Base-by-base conservation (phyloP, 64 coral and sea anemone species). In the Pocillopora verrucosa region DNA sequence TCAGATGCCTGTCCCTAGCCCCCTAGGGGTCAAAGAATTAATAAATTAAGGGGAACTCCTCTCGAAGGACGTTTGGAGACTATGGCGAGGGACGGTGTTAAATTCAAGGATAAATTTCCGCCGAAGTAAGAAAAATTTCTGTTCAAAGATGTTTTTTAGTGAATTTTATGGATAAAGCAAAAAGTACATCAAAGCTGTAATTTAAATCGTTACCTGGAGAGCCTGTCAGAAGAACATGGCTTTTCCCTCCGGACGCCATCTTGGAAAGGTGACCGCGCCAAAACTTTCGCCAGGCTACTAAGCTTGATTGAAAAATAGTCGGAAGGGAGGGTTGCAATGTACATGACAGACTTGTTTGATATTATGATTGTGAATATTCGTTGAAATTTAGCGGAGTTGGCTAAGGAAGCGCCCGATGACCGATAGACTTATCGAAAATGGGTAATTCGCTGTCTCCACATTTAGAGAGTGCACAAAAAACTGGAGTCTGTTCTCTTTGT, bases 391-490 rank as follows among this genome's bases (percentile, higher is more conserved):
- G 16, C 7, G 9, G 1, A 16, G 11, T 63, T 64, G 59, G 79
- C 13, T 11, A 82, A 10, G 64, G 3, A 17, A 38, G 1, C 11
- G 19, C 16, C 2, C 0, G 65, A 69, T 69, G 65, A 6, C 22
- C 20, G 11, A 4, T 41, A 17, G 37, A 77, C 69, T 70, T 25
- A 5, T 72, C 22, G 15, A 84, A 37, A 72, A 96, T 96, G 94
- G 94, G 94, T 14, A 96, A 94, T 72, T 91, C 93, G 19, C 87
- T 98, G 20, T 79, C 93, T 59, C 93, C 93, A 26, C 96, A 98
- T 65, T 92, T 98, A 77, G 96, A 98, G 72, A 94, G 85, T 80
- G 96, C 96, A 36, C 87, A 88, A 73, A 98, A 98, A 72, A 98
- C 96, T 0, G 93, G 96, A 17, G 96, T 98, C 62, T 98, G 93